These are phyloP conservation scores for Craseonycteris thonglongyai DNA, from an alignment of 2,113 vertebrate genomes.

Conservation along the genomic window DNA sequence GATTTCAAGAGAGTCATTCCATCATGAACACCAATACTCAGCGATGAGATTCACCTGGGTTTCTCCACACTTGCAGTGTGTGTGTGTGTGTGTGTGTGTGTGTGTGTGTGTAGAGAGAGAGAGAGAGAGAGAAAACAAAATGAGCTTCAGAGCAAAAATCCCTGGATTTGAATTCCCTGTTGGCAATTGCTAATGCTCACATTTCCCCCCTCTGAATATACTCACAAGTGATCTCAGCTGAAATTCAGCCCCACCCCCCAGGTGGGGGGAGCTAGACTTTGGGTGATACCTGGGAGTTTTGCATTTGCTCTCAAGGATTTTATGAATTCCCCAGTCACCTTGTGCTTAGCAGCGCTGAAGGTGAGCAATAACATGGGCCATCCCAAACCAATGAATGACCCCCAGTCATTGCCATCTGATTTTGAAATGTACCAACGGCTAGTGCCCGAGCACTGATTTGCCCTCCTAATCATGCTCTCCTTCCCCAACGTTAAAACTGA, in stretches of 20 bases:
- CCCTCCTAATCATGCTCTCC: not conserved
- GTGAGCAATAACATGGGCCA: not conserved
- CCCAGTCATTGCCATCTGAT: not conserved
- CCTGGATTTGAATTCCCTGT: not conserved
- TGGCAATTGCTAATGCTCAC: not conserved
- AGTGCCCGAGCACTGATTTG: not conserved
- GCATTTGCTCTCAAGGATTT: not conserved
- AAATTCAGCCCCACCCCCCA: not conserved
- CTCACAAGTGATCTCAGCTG: not conserved
- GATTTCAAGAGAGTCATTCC: not conserved
- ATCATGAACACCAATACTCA: not conserved
- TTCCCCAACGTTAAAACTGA: not conserved
- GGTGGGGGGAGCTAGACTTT: not conserved
- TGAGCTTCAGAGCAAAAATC: not conserved
- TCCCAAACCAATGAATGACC: not conserved
- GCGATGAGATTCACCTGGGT: not conserved
- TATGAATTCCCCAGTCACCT: not conserved
- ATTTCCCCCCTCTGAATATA: not conserved
- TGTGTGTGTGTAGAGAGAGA: not conserved
- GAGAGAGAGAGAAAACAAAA: not conserved
- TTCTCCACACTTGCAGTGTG: not conserved
- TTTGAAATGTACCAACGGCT: not conserved
- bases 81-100: not conserved
- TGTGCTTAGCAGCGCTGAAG: not conserved
- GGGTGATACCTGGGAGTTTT: not conserved